phyloP scores from a whole-genome alignment of 2,888 invertebrate species.

The Selenia dentaria region DNA sequence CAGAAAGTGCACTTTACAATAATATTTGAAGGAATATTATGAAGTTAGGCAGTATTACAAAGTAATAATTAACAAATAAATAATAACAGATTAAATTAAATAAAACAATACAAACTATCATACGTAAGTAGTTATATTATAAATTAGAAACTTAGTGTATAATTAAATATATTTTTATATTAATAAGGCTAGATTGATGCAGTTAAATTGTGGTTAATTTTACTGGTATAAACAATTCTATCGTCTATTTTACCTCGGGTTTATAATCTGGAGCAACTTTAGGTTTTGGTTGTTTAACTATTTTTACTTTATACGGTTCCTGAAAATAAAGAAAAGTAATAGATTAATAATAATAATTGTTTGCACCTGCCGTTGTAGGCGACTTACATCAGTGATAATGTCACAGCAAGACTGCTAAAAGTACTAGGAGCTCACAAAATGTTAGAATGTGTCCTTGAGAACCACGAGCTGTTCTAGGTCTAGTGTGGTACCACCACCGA shows the following conservation, averaged over 20 bases:
- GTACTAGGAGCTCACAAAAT: no score
- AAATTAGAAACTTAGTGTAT: not conserved
- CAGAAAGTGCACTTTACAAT: no score
- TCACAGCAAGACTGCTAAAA: no score
- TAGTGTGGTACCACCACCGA: no score
- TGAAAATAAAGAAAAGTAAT: slow-evolving; percentile 45
- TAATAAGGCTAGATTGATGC: not conserved
- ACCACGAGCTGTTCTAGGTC: no score
- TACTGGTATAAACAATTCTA: not conserved
- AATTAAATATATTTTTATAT: not conserved
- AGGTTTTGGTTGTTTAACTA: slow-evolving; percentile 81
- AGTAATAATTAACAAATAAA: not conserved
- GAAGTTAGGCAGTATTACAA: slow-evolving; percentile 1
- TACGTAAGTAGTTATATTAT: not conserved
- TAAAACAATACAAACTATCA: not conserved
- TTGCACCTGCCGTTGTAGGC: no score
- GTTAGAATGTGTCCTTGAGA: no score
- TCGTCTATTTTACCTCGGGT: slow-evolving; percentile 56
- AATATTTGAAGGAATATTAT: not conserved
- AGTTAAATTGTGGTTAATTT: not conserved
- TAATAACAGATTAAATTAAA: no score
- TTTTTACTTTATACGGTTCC: slow-evolving; percentile 81
- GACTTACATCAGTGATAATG: no score
- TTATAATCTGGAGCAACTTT: slow-evolving; percentile 72
- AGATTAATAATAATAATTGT: no score